Evolutionary conservation across 2,113 vertebrate species (phyloP), one percentile per base, ranked within the genome.

Genomic region (Oncorhynchus nerka): DNA sequence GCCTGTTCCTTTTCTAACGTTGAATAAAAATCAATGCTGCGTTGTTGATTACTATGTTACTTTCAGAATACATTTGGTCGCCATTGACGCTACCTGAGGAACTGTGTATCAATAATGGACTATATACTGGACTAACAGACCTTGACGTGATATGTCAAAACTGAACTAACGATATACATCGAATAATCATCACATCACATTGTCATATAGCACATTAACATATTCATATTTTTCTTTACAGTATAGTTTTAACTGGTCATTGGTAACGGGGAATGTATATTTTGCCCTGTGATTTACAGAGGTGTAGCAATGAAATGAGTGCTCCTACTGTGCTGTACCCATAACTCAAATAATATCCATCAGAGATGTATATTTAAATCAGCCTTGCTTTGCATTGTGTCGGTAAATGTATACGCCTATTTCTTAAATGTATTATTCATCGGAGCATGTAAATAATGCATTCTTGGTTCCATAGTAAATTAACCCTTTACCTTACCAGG

Each of bases 401-500:
- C 94, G 90, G 93, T 94, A 95, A 97, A 98, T 97, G 97, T 97
- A 98, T 96, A 98, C 97, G 96, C 94, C 94, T 90, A 95, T 94
- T 95, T 95, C 94, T 96, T 96, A 96, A 98, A 98, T 99, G 95
- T 97, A 97, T 98, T 98, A 98, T 99, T 98, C 96, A 99, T 98
- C 94, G 94, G 92, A 92, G 95, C 92, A 94, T 87, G 95, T 98
- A 99, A 99, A 99, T 98, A 99, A 98, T 99, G 96, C 96, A 98
- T 96, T 95, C 92, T 92, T 94, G 94, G 94, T 96, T 97, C 39
- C 95, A 96, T 95, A 96, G 94, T 94, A 94, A 95, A 95, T 97
- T 97, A 99, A 98, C 97, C 95, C 97, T 91, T 97, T 95, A 83
- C 80, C 85, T 95, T 92, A 45, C 8, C 39, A 61, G 82, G 88